Evolutionary conservation across 2,888 invertebrate species (phyloP).

Genomic region (Microchrysa polita): DNA sequence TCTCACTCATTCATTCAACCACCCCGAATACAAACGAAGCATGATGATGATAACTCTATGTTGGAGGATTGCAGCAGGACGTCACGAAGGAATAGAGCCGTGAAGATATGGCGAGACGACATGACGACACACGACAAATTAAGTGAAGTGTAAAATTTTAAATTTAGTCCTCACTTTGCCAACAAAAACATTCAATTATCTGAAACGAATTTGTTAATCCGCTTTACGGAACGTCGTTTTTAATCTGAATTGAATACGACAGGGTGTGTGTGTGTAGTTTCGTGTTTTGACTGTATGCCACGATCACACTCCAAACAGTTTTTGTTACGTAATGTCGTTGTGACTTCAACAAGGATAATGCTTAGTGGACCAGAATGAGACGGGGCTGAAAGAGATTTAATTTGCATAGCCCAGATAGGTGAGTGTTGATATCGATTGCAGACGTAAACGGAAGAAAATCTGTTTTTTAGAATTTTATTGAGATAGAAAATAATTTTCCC

Average conservation of each 20-base stretch:
- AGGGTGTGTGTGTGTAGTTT: background rate
- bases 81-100: constrained; percentile 5
- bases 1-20: no score
- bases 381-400: no score
- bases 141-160: constrained; percentile 66
- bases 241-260: constrained; percentile 23
- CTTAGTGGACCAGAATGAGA: no score
- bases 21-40: background rate
- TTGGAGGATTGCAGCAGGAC: background rate
- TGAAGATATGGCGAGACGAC: background rate
- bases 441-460: no score
- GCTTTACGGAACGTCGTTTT: constrained; percentile 57
- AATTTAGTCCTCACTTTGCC: constrained; percentile 64
- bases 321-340: no score
- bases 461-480: no score
- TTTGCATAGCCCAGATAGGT: no score
- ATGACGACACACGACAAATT: constrained; percentile 54
- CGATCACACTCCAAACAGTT: no score
- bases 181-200: constrained; percentile 63
- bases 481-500: no score
- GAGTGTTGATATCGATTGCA: no score
- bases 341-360: no score
- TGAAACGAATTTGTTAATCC: constrained; percentile 63
- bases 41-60: constrained; percentile 10
- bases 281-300: no score